Evolutionary conservation across 2,113 vertebrate species (phyloP).

Genomic region (Microcebus tavaratra): DNA sequence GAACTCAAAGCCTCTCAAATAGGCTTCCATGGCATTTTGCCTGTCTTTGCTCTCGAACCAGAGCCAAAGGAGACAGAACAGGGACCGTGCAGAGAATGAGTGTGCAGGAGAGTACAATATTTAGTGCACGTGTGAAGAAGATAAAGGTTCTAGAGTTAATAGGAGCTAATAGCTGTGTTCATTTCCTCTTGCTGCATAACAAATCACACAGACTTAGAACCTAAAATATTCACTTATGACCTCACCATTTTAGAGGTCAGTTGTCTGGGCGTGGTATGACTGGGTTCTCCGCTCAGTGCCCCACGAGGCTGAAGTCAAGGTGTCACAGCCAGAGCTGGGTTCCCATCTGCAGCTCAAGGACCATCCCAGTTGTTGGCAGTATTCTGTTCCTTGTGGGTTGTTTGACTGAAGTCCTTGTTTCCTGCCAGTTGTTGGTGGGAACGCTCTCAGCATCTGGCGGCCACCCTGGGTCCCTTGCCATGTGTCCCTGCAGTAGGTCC

Average conservation of each 20-base stretch:
- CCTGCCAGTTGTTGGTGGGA: background rate
- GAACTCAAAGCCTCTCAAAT: background rate
- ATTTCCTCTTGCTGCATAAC: background rate
- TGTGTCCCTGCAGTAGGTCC: fast-evolving
- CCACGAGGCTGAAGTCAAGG: background rate
- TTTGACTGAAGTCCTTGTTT: background rate
- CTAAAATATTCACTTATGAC: background rate
- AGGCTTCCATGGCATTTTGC: background rate
- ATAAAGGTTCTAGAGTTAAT: background rate
- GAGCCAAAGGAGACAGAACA: background rate
- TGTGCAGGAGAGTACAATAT: background rate
- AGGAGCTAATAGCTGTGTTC: background rate
- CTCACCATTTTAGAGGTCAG: background rate
- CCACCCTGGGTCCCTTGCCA: background rate
- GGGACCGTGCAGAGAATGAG: background rate
- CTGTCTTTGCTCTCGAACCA: background rate
- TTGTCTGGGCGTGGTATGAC: background rate
- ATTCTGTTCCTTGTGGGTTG: background rate
- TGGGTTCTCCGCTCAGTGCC: background rate
- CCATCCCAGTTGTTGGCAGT: background rate
- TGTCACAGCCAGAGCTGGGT: background rate
- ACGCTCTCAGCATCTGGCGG: background rate
- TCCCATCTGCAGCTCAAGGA: background rate
- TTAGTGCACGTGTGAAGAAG: background rate
- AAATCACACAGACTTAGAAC: background rate